phyloP scores from a whole-genome alignment of 2,113 vertebrate genomes.

The Python bivittatus region DNA sequence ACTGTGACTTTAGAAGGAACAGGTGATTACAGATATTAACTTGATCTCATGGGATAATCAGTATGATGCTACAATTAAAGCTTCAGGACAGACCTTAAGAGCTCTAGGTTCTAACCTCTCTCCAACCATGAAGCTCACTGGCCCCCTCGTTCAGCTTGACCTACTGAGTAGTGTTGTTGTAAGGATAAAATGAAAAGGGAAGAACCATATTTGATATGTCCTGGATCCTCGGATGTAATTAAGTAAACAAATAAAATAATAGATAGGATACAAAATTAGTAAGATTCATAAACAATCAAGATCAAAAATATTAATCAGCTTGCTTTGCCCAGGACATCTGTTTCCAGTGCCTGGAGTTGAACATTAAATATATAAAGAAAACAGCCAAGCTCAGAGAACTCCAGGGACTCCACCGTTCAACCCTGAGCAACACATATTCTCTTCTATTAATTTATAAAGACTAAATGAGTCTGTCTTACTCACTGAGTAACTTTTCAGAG shows the following conservation, averaged over 20 bases:
- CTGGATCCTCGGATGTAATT: not conserved
- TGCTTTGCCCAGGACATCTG: not conserved
- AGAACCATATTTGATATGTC: not conserved
- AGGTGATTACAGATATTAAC: not conserved
- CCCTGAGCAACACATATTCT: no score
- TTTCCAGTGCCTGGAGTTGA: not conserved
- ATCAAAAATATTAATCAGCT: not conserved
- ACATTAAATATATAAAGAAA: not conserved
- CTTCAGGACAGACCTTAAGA: not conserved
- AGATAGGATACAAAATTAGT: not conserved
- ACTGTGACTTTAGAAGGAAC: not conserved
- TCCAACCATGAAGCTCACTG: not conserved
- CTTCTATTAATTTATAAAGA: no score
- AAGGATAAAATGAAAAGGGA: not conserved
- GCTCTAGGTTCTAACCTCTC: not conserved
- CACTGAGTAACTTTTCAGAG: not conserved
- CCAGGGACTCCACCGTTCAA: no score
- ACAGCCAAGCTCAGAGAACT: no score
- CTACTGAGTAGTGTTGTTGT: not conserved
- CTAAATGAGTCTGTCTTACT: not conserved
- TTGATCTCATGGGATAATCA: not conserved
- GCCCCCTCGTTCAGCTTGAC: not conserved
- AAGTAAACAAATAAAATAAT: not conserved
- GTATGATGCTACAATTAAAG: not conserved
- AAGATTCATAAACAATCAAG: not conserved